Percentiles rank a stretch among this genome's conserved stretches.
phyloP scores from a whole-genome alignment of 1,140 invertebrate genomes.

The Papilio machaon region DNA sequence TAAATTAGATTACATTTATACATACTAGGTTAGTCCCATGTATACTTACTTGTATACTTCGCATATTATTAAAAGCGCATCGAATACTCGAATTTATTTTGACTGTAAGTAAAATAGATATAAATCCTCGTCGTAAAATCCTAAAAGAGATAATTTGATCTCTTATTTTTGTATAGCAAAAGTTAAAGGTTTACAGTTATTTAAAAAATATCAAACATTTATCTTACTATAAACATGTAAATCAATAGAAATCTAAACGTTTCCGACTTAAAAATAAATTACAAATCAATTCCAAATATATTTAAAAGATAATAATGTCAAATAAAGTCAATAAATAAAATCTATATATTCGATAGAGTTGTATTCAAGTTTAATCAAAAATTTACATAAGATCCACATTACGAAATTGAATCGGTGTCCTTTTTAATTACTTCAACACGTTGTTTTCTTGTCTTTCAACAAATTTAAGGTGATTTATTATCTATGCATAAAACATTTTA shows the following conservation, averaged over 20 bases:
- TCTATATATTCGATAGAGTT: not conserved
- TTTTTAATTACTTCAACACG: constrained; percentile 12
- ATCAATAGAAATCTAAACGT: constrained; percentile 16
- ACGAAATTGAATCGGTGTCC: not conserved
- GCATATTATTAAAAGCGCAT: not conserved
- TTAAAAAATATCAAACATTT: not conserved
- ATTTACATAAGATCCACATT: constrained; percentile 17
- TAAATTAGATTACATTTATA: not conserved
- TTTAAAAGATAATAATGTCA: constrained; percentile 11
- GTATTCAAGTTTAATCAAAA: not conserved
- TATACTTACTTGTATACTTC: too few relatives aligned
- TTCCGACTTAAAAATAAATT: not conserved
- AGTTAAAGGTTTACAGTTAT: not conserved
- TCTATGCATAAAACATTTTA: constrained; percentile 4
- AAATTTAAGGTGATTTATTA: constrained; percentile 16
- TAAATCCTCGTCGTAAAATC: not conserved
- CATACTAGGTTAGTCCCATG: not conserved
- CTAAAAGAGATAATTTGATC: too few relatives aligned
- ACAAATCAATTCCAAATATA: constrained; percentile 4
- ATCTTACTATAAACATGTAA: not conserved
- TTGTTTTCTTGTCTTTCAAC: constrained; percentile 1
- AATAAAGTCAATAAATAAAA: constrained; percentile 9
- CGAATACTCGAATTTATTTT: not conserved
- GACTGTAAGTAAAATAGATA: not conserved
- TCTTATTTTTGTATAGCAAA: not conserved